Evolutionary conservation across 2,888 invertebrate species (phyloP).

Genomic region (Pandemis cinnamomeana): DNA sequence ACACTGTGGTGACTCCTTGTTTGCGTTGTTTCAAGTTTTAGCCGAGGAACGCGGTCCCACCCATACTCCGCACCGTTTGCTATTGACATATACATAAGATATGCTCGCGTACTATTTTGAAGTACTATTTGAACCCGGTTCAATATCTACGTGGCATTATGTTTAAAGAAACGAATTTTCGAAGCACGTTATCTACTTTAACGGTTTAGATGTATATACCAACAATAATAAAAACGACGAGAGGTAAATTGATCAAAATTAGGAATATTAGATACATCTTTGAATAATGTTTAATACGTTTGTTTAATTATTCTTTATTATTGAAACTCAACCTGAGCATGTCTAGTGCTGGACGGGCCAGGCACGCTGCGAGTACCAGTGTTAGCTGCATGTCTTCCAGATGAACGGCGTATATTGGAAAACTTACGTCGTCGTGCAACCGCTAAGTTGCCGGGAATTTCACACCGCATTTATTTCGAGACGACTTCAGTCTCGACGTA

Average conservation of each 20-base stretch:
- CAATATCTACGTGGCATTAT: neutral
- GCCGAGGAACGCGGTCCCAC: neutral
- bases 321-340: neutral
- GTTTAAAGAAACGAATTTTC: too few species aligned
- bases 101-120: neutral
- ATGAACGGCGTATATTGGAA: slow-evolving; percentile 9
- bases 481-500: neutral
- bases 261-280: too few species aligned
- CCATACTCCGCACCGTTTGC: slow-evolving; percentile 1
- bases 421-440: slow-evolving; percentile 7
- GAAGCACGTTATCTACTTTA: too few species aligned
- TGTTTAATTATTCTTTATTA: neutral
- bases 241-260: too few species aligned
- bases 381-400: slow-evolving; percentile 1
- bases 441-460: slow-evolving; percentile 4
- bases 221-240: too few species aligned
- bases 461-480: slow-evolving; percentile 8
- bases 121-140: neutral
- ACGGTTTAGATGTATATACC: too few species aligned
- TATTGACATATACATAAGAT: neutral
- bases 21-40: slow-evolving; percentile 8
- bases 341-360: neutral
- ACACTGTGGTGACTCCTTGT: slow-evolving; percentile 7
- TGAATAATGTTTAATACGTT: too few species aligned
- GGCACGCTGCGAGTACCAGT: neutral